Evolutionary conservation across 2,888 invertebrate species (phyloP).

Genomic region (Zeuzera pyrina): DNA sequence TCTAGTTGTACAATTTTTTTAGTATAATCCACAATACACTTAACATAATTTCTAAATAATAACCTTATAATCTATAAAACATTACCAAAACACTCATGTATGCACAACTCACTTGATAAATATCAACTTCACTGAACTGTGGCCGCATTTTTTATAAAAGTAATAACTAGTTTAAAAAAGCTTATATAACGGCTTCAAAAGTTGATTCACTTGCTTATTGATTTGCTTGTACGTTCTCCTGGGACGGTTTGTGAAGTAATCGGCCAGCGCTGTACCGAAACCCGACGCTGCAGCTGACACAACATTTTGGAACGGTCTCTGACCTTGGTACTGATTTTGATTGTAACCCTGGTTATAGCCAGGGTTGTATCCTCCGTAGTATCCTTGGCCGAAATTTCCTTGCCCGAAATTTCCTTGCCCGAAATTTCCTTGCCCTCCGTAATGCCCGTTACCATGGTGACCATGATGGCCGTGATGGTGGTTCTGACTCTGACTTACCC

Average conservation of each 20-base stretch:
- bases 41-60: no score
- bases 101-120: no score
- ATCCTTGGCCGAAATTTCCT: slow-evolving; percentile 14
- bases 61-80: no score
- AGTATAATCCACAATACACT: no score
- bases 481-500: slow-evolving; percentile 20
- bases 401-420: slow-evolving; percentile 5
- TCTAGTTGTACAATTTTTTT: no score
- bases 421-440: slow-evolving; percentile 13
- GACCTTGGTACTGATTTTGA: slow-evolving; percentile 10
- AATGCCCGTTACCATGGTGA: slow-evolving; percentile 5
- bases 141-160: not conserved
- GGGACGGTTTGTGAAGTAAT: slow-evolving; percentile 42
- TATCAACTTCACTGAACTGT: no score
- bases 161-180: slow-evolving; percentile 31
- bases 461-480: slow-evolving; percentile 4
- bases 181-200: slow-evolving; percentile 49
- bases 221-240: slow-evolving; percentile 49
- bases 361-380: slow-evolving; percentile 18
- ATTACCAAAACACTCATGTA: no score
- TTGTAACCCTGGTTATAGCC: slow-evolving; percentile 18
- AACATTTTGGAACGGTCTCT: slow-evolving; percentile 42
- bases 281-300: slow-evolving; percentile 62
- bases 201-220: slow-evolving; percentile 42
- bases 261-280: slow-evolving; percentile 66